Evolutionary conservation across 2,888 invertebrate genomes (phyloP).

Genomic region (Drosophila atripex): DNA sequence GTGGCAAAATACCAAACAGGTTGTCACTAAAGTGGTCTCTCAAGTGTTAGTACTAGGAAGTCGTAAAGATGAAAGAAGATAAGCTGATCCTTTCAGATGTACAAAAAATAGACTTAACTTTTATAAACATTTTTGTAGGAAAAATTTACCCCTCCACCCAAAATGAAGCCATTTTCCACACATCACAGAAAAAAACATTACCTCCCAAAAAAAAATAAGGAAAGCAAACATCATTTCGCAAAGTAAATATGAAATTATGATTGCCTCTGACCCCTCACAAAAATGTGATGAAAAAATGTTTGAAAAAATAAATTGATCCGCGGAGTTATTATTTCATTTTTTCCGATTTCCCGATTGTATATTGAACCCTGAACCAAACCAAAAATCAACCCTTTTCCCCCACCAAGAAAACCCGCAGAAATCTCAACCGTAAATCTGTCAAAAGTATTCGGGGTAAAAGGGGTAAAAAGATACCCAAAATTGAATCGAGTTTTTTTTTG

Average conservation of each 20-base stretch:
- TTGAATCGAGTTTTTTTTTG: constrained; percentile 24
- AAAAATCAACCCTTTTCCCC: constrained; percentile 45
- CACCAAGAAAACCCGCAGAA: constrained; percentile 39
- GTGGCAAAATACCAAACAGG: constrained; percentile 3
- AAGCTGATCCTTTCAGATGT: neutral
- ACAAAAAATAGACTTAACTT: no score
- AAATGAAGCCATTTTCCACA: neutral
- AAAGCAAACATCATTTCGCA: constrained; percentile 72
- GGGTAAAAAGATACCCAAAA: constrained; percentile 47
- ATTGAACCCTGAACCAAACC: neutral
- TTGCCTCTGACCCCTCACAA: constrained; percentile 38
- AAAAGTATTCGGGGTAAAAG: constrained; percentile 50
- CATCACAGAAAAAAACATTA: neutral
- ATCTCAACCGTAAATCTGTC: constrained; percentile 55
- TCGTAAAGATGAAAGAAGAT: neutral
- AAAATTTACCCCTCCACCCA: neutral
- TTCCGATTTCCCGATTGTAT: constrained; percentile 18
- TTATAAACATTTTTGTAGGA: neutral
- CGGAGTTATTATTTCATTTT: constrained; percentile 33
- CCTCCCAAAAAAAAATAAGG: neutral
- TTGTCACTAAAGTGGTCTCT: constrained; percentile 12
- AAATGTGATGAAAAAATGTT: constrained; percentile 17
- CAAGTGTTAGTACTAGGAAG: constrained; percentile 2
- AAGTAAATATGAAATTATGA: constrained; percentile 77
- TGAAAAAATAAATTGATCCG: constrained; percentile 66